Conservation (phyloP, 2,888 invertebrate species). For the Geophilus truncorum region DNA sequence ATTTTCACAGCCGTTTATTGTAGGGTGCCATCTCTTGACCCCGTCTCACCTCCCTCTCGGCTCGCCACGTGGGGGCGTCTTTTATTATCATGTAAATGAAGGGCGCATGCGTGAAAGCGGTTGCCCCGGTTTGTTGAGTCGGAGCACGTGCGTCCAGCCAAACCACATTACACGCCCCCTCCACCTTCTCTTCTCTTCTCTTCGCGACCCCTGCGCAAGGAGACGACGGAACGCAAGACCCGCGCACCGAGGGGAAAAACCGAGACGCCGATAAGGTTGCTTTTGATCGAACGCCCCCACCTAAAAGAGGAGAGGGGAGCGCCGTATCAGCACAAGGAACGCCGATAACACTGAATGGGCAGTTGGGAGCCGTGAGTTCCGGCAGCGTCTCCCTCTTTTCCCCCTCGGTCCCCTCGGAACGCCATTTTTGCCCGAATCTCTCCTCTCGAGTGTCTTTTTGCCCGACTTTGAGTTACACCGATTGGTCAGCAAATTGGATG, state of each 20-base stretch:
- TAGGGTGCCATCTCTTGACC: neutral
- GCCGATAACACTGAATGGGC: neutral
- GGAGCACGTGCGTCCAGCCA: neutral
- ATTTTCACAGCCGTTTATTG: neutral
- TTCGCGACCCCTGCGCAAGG: neutral
- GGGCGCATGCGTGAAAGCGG: slow-evolving; percentile 10
- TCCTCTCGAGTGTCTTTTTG: neutral
- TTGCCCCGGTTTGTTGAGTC: slow-evolving; percentile 4
- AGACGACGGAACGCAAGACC: neutral
- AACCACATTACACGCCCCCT: slow-evolving; percentile 10
- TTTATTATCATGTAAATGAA: slow-evolving; percentile 1
- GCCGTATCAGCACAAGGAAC: neutral
- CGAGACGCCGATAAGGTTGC: neutral
- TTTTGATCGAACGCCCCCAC: neutral
- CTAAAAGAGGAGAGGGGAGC: neutral
- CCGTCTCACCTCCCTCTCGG: neutral
- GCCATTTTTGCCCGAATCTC: neutral
- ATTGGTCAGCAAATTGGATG: slow-evolving; percentile 10
- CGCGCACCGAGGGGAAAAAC: neutral
- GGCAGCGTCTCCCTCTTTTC: neutral
- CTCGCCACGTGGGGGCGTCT: slow-evolving; percentile 1
- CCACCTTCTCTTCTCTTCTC: neutral
- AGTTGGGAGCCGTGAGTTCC: neutral
- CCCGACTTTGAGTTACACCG: neutral
- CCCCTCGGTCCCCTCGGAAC: neutral